Base-by-base conservation (phyloP, 2,888 invertebrate species). In the Andrena praecox region DNA sequence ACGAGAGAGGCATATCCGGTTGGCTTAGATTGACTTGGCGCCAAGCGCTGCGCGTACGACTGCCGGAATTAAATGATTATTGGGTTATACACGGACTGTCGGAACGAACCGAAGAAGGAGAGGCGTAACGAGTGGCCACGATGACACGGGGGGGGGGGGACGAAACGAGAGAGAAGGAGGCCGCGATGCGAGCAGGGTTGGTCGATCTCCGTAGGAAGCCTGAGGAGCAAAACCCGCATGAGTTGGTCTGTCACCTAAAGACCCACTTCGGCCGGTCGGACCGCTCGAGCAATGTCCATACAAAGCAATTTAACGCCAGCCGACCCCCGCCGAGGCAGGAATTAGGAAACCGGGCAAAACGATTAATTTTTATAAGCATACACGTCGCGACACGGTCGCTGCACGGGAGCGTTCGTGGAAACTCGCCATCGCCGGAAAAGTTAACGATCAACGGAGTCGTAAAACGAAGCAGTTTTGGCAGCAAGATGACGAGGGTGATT, bases 21-120 rank as follows among this genome's bases (percentile, higher is more conserved):
- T 90, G 90, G 90, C 92, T 93, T 93, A 93, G 93, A 94, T 94
- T 93, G 93, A 93, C 91, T 93, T 91, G 93, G 93, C 93, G 93
- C 93, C 93, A 93, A 93, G 90, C 91, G 90, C 92, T 91, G 91
- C 91, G 92, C 92, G 92, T 93, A 92, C 89, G 91, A 90, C 91
- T 87, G 91, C 92, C 93, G 92, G 93, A 93, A 93, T 93, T 93
- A 93, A 93, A 93, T 93, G 93, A 93, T 93, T 93, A 91, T 92
- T 93, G 90, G 91, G 92, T 93, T 93, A 92, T 91, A 92, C 91
- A 90, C 88, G 87, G 56, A 88, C 84, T 76, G 80, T 72, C 71
- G 85, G 82, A 80, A 81, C 80, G 87, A 77, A 68, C 59, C 67
- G 74, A 72, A 67, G 56, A 78, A 62, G 63, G 48, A 77, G 69